Conservation (phyloP, 2,888 invertebrate species). For the Mantis religiosa region DNA sequence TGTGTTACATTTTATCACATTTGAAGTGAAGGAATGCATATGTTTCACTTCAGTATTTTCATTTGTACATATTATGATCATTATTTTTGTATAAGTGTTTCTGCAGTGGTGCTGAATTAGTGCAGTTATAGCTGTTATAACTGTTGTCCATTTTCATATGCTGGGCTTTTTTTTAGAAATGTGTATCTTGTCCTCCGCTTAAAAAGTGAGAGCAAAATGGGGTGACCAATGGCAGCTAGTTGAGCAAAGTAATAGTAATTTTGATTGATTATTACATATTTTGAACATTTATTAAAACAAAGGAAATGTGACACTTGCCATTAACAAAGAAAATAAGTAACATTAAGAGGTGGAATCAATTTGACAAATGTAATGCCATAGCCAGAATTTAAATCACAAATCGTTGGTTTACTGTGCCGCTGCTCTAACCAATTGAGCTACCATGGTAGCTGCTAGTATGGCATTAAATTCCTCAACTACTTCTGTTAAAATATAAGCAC, state of each 20-base stretch:
- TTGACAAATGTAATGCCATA: too few species aligned
- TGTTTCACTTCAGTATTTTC: not conserved
- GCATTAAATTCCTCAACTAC: too few species aligned
- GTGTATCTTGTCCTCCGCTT: not conserved
- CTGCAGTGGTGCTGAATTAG: not conserved
- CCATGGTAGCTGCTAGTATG: too few species aligned
- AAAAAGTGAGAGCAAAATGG: not conserved
- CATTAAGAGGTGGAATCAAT: too few species aligned
- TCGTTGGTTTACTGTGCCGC: too few species aligned
- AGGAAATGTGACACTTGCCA: not conserved
- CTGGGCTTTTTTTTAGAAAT: not conserved
- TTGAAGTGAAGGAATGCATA: not conserved
- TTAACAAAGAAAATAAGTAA: too few species aligned
- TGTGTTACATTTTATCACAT: not conserved
- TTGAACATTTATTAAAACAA: not conserved
- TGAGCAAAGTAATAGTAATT: too few species aligned
- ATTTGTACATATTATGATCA: not conserved
- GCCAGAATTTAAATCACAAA: too few species aligned
- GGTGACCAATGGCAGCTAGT: not conserved
- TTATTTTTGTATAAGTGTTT: not conserved
- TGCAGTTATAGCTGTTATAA: not conserved
- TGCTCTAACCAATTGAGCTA: too few species aligned
- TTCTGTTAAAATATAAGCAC: too few species aligned
- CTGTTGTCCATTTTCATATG: not conserved
- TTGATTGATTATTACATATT: too few species aligned